Percentiles rank a stretch among this genome's conserved stretches.
phyloP scores from a whole-genome alignment of 64 coral and sea anemone species.

The Stylophora pistillata region DNA sequence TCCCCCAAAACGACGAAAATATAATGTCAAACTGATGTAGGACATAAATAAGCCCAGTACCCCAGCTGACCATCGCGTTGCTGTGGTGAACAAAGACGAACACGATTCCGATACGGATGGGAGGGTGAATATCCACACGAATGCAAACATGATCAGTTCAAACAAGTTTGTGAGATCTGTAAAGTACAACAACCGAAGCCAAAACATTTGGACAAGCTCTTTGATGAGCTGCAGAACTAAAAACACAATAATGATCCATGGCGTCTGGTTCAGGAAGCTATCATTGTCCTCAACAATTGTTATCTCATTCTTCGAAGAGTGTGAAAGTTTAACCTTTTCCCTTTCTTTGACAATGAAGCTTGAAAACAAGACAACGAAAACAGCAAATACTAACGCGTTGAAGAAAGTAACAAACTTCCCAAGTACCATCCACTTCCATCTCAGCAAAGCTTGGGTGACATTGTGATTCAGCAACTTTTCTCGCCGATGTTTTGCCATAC shows the following conservation, averaged over 20 bases:
- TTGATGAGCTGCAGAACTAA: conserved; percentile 25
- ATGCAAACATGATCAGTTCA: conserved; percentile 35
- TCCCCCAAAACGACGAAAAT: conserved; percentile 57
- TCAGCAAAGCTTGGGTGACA: conserved; percentile 56
- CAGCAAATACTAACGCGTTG: conserved; percentile 39
- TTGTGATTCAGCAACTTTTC: conserved; percentile 73
- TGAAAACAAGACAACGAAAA: conserved; percentile 62
- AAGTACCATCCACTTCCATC: conserved; percentile 67
- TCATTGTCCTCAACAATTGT: conserved; percentile 12
- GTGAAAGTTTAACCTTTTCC: conserved; percentile 37
- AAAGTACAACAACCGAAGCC: conserved; percentile 61
- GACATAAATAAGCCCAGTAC: conserved; percentile 58
- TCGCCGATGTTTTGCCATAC: conserved; percentile 62
- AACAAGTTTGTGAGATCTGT: conserved; percentile 63
- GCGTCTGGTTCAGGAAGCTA: neutral
- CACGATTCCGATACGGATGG: conserved; percentile 30
- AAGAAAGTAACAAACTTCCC: conserved; percentile 71
- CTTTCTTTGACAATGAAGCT: conserved; percentile 65
- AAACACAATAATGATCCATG: conserved; percentile 21
- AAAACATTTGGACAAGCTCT: conserved; percentile 57
- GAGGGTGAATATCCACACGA: conserved; percentile 6
- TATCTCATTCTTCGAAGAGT: conserved; percentile 7
- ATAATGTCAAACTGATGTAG: conserved; percentile 64
- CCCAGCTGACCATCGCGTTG: conserved; percentile 58
- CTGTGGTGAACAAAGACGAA: conserved; percentile 34